A percentile compares a stretch with the other conserved stretches of the same genome.
These are phyloP conservation scores for Fistularia tabacaria DNA, from an alignment of 2,797 vertebrate genomes.

Conservation along the genomic window DNA sequence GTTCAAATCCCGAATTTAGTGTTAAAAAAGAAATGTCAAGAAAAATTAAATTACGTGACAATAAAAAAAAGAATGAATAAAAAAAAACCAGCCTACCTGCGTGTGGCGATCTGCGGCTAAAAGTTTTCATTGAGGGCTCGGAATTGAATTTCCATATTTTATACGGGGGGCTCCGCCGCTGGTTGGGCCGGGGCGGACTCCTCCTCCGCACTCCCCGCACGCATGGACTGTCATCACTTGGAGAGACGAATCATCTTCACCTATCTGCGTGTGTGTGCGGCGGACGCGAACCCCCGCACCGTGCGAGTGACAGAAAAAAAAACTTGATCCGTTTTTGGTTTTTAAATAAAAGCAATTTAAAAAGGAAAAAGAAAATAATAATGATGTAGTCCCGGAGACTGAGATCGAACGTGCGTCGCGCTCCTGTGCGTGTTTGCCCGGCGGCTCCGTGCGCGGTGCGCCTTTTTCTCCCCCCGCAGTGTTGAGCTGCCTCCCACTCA, in stretches of 20 bases:
- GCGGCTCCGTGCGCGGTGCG: slow-evolving; percentile 56
- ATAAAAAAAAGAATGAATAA: not conserved
- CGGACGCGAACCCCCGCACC: no score
- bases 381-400: no score
- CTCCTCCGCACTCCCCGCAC: slow-evolving; percentile 65
- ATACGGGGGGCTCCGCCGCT: slow-evolving; percentile 63
- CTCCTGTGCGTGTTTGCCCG: no score
- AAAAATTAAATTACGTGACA: no score
- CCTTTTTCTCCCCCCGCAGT: slow-evolving; percentile 43
- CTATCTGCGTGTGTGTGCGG: slow-evolving; percentile 15
- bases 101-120: slow-evolving; percentile 21
- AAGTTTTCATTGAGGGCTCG: slow-evolving; percentile 41
- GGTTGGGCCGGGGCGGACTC: slow-evolving; percentile 57
- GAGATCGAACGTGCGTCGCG: no score
- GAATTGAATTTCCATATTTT: slow-evolving; percentile 62
- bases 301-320: no score
- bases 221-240: slow-evolving; percentile 47
- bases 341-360: no score
- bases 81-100: slow-evolving; percentile 50
- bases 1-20: no score
- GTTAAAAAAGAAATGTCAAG: no score
- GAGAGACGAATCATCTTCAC: slow-evolving; percentile 43
- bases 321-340: no score
- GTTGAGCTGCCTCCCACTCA: slow-evolving; percentile 70
- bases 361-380: no score